phyloP scores from a whole-genome alignment of 1,140 invertebrate genomes.

The Neuroterus valhalla region DNA sequence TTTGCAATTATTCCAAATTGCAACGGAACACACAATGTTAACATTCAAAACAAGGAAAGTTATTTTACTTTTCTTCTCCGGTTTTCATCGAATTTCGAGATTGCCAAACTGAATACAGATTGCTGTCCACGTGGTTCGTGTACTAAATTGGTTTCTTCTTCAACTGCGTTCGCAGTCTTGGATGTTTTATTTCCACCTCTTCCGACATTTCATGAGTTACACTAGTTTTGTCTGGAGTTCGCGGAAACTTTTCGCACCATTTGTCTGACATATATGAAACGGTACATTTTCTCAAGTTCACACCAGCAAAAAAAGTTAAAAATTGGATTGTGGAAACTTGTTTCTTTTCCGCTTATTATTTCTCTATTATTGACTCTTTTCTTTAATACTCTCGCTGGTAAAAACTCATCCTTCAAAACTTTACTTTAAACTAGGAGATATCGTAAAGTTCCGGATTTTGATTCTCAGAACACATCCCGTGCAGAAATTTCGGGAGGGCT shows the following conservation, averaged over 20 bases:
- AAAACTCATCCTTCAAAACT: no score
- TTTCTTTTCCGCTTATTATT: no score
- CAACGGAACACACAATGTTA: background rate
- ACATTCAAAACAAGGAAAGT: constrained; percentile 7
- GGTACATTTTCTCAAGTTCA: background rate
- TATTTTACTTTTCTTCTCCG: background rate
- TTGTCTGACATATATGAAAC: background rate
- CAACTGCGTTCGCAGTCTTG: background rate
- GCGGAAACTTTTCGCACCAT: constrained; percentile 4
- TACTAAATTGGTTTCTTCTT: constrained; percentile 11
- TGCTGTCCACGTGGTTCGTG: constrained; percentile 18
- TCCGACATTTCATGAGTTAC: constrained; percentile 5
- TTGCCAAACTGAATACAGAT: constrained; percentile 9
- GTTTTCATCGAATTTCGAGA: constrained; percentile 12
- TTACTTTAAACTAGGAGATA: no score
- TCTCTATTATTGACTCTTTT: no score
- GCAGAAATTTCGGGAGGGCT: no score
- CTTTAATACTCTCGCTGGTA: no score
- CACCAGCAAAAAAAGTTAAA: background rate
- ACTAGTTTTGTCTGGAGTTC: background rate
- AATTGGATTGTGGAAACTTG: no score
- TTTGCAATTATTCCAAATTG: background rate
- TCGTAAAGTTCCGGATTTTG: no score
- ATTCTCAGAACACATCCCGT: no score
- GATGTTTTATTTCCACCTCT: background rate